A percentile compares a stretch with the other conserved stretches of the same genome.
Conservation (phyloP, 2,113 vertebrate genomes). For the Cygnus buccinator region DNA sequence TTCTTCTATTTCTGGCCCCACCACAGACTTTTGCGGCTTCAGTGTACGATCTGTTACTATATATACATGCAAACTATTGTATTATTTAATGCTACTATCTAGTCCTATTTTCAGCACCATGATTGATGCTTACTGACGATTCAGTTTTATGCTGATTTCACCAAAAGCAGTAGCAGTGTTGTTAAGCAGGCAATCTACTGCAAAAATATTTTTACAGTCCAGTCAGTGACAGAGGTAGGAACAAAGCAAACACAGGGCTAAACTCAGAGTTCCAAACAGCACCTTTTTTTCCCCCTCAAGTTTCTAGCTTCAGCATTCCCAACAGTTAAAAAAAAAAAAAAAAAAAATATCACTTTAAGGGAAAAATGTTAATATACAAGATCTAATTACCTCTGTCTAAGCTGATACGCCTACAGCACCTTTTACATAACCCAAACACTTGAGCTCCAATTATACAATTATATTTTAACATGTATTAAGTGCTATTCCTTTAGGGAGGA, state of each 20-base stretch:
- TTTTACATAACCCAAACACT: slow-evolving; percentile 66
- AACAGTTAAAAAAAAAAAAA: neutral
- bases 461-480: slow-evolving; percentile 57
- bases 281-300: neutral
- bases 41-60: neutral
- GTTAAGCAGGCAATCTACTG: neutral
- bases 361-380: slow-evolving; percentile 57
- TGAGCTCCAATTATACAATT: slow-evolving; percentile 57
- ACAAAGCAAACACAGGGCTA: neutral
- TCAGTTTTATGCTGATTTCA: slow-evolving; percentile 31
- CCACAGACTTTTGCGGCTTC: neutral
- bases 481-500: slow-evolving; percentile 41
- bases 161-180: neutral
- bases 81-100: slow-evolving; percentile 24
- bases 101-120: neutral
- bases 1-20: neutral
- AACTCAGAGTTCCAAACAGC: neutral
- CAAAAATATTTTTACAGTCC: neutral
- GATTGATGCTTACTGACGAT: slow-evolving; percentile 7
- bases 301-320: neutral
- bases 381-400: slow-evolving; percentile 70
- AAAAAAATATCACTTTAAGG: slow-evolving; percentile 44
- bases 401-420: slow-evolving; percentile 47
- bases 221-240: neutral
- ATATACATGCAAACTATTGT: neutral